These are phyloP conservation scores for Lophura nycthemera DNA, from an alignment of 2,113 vertebrate genomes.

Conservation along the genomic window DNA sequence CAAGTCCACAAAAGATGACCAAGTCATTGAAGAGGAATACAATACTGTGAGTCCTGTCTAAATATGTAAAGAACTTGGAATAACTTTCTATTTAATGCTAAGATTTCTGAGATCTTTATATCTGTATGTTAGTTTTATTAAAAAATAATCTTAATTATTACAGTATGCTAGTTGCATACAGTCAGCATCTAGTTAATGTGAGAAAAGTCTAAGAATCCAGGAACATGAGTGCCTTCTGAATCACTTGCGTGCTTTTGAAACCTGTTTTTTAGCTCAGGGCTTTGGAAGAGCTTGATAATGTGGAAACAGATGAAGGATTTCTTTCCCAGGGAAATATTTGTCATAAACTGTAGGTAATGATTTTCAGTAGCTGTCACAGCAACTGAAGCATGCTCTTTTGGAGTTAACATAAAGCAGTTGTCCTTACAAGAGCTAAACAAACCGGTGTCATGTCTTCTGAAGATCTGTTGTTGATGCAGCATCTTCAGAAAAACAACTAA, in stretches of 20 bases:
- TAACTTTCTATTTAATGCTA: neutral
- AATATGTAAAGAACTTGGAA: neutral
- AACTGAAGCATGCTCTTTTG: neutral
- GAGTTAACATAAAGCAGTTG: neutral
- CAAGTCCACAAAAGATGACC: slow-evolving; percentile 51
- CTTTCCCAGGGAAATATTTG: neutral
- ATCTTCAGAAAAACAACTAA: neutral
- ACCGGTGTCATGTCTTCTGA: neutral
- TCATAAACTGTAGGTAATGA: neutral
- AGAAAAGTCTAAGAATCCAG: neutral
- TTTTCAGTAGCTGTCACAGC: neutral
- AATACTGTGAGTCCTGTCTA: slow-evolving; percentile 80
- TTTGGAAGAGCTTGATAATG: neutral
- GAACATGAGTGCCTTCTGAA: neutral
- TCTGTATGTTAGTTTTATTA: neutral
- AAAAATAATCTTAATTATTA: neutral
- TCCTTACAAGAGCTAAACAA: neutral
- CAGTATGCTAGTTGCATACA: neutral
- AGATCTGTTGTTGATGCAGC: neutral
- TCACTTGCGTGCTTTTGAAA: neutral
- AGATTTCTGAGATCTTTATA: neutral
- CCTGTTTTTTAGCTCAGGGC: neutral
- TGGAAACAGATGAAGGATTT: neutral
- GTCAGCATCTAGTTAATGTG: neutral
- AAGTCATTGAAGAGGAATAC: slow-evolving; percentile 78